A percentile compares a stretch with the other conserved stretches of the same genome.
Conservation (phyloP, 2,888 invertebrate species). For the Drosophila robusta region DNA sequence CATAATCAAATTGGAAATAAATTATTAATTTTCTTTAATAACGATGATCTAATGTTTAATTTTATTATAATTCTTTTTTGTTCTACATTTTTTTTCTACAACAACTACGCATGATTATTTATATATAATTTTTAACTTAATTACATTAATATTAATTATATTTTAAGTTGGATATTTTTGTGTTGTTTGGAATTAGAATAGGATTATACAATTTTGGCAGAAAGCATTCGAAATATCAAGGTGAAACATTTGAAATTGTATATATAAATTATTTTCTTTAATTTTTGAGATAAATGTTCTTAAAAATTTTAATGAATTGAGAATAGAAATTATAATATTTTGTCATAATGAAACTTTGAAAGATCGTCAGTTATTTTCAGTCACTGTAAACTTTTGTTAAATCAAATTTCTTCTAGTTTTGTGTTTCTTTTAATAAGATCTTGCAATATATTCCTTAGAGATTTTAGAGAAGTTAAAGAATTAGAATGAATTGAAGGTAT, state of each 20-base stretch:
- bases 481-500: too few species aligned
- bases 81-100: slow-evolving; percentile 3
- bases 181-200: too few species aligned
- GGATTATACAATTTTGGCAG: too few species aligned
- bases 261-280: not conserved
- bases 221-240: not conserved
- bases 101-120: slow-evolving; percentile 52
- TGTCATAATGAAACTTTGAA: too few species aligned
- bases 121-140: slow-evolving; percentile 17
- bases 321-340: too few species aligned
- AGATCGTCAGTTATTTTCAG: too few species aligned
- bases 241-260: not conserved
- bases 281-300: not conserved
- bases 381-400: too few species aligned
- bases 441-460: too few species aligned
- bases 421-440: not conserved
- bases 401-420: not conserved
- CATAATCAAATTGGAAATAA: slow-evolving; percentile 74
- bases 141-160: not conserved
- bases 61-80: slow-evolving; percentile 34
- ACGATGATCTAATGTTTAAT: slow-evolving; percentile 52
- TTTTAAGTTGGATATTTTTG: too few species aligned
- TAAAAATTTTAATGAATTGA: too few species aligned
- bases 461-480: too few species aligned
- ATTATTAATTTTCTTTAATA: slow-evolving; percentile 50